Percentiles rank a stretch among this genome's conserved stretches.
Evolutionary conservation across 2,888 invertebrate species (phyloP).

Genomic region (Volucella bombylans): DNA sequence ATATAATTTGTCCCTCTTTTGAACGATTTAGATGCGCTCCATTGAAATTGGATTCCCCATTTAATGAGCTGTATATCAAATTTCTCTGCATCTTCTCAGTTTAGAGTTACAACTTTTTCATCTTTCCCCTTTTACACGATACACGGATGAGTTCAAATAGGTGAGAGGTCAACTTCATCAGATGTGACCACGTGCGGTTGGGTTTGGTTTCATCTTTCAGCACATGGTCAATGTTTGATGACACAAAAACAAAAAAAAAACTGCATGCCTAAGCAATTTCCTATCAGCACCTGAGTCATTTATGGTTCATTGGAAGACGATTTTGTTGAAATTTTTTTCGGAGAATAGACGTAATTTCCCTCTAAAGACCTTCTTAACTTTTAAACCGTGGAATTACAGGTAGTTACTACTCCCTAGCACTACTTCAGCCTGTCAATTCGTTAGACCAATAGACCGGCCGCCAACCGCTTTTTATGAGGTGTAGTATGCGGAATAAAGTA

Average conservation of each 20-base stretch:
- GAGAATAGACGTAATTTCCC: constrained; percentile 6
- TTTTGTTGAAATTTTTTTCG: neutral
- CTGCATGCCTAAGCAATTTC: constrained; percentile 44
- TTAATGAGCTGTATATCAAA: constrained; percentile 21
- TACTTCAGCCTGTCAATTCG: too few relatives aligned
- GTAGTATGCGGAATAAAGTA: constrained; percentile 38
- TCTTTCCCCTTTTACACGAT: constrained; percentile 8
- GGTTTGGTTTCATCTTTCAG: constrained; percentile 54
- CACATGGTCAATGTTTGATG: constrained; percentile 63
- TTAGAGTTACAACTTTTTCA: constrained; percentile 21
- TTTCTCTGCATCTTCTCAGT: constrained; percentile 32
- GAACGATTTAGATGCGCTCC: neutral
- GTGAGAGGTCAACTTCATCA: constrained; percentile 44
- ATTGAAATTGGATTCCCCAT: constrained; percentile 29
- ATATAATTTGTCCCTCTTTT: neutral
- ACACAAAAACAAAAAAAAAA: constrained; percentile 12
- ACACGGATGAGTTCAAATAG: constrained; percentile 12
- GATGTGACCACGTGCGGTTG: constrained; percentile 39
- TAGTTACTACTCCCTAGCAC: neutral
- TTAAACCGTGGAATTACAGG: constrained; percentile 54
- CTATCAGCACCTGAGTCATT: constrained; percentile 46
- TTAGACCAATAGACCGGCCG: neutral
- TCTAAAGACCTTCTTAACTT: constrained; percentile 36
- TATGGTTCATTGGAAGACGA: constrained; percentile 23
- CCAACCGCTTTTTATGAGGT: constrained; percentile 58